These are phyloP conservation scores for Callionymus lyra DNA, from an alignment of 2,113 vertebrate species.

Conservation along the genomic window DNA sequence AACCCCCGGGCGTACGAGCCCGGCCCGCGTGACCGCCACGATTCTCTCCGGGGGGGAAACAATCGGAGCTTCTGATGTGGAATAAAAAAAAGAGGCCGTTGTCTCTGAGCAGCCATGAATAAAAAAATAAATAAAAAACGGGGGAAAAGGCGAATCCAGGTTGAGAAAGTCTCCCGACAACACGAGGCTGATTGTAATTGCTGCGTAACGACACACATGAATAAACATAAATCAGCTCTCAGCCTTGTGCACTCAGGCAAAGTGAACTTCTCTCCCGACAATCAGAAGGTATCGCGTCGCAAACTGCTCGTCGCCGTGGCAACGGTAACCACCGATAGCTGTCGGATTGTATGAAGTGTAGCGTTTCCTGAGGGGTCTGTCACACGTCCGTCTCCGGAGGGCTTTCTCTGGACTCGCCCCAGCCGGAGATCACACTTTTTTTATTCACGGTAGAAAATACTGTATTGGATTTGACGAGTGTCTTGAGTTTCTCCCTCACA, in stretches of 20 bases:
- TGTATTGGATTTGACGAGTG: no score
- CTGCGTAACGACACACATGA: constrained; percentile 28
- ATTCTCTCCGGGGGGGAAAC: constrained; percentile 15
- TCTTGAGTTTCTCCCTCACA: no score
- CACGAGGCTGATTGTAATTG: constrained; percentile 21
- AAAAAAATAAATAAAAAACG: no score
- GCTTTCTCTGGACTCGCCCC: no score
- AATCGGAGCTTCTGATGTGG: constrained; percentile 27
- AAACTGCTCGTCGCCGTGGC: constrained; percentile 39
- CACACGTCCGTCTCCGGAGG: no score
- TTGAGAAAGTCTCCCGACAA: constrained; percentile 25
- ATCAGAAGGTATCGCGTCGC: constrained; percentile 38
- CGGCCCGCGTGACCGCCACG: constrained; percentile 7
- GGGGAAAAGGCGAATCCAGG: constrained; percentile 16
- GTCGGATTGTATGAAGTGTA: constrained; percentile 43
- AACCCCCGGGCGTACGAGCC: neutral
- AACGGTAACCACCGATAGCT: constrained; percentile 30
- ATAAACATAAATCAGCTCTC: constrained; percentile 34
- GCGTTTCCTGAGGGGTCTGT: constrained; percentile 31
- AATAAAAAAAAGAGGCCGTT: constrained; percentile 28
- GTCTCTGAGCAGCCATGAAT: constrained; percentile 7
- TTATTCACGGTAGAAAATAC: no score
- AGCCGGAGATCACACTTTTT: no score
- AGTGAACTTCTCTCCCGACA: constrained; percentile 39
- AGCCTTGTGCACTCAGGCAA: constrained; percentile 21